Conservation (phyloP, 2,888 invertebrate genomes). For the Ommatoiulus sabulosus region DNA sequence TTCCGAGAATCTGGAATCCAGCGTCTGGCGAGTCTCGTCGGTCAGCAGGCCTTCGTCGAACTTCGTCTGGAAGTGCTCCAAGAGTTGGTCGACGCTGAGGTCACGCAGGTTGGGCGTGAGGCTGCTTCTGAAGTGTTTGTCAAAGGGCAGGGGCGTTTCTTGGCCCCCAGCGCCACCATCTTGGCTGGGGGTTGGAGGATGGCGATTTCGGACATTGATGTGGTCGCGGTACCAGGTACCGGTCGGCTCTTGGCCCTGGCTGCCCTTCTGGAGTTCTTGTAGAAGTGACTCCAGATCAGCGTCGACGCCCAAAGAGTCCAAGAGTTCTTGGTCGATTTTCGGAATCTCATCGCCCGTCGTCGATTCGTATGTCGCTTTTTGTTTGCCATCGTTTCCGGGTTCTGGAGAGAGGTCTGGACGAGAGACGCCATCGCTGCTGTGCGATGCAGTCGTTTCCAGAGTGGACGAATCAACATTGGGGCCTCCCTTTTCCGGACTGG, state of each 20-base stretch:
- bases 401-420: neutral
- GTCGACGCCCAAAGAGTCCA: neutral
- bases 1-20: neutral
- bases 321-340: neutral
- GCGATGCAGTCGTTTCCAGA: neutral
- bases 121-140: slow-evolving; percentile 18
- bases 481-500: neutral
- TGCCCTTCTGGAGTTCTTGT: neutral
- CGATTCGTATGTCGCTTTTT: neutral
- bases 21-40: neutral
- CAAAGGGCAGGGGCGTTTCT: neutral
- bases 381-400: neutral
- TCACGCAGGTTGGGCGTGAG: neutral
- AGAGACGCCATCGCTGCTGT: neutral
- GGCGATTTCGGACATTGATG: neutral
- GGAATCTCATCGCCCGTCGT: neutral
- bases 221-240: neutral
- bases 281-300: neutral
- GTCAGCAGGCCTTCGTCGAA: neutral
- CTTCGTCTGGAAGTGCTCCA: slow-evolving; percentile 3
- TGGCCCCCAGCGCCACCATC: neutral
- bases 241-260: neutral
- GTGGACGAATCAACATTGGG: neutral
- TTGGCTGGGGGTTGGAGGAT: neutral
- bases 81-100: slow-evolving; percentile 31